Evolutionary conservation across 2,797 vertebrate genomes (phyloP), one percentile per base, ranked within the genome.

Genomic region (Pantherophis alleghaniensis): DNA sequence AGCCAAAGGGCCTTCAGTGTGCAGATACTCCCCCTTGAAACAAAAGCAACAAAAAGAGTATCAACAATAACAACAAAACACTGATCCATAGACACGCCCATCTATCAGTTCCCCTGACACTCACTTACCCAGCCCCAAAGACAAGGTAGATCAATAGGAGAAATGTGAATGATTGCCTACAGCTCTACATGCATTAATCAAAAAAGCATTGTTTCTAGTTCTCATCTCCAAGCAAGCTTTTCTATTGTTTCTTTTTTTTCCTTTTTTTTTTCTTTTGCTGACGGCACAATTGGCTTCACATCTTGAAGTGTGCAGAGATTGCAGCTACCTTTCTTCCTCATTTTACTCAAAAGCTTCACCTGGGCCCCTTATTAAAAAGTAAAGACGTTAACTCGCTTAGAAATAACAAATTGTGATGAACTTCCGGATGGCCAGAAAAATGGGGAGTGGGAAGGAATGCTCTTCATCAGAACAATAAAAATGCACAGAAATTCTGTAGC

Each of bases 161-260:
- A 83, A 92, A 51, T 56, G 1, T 14, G 83, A 61, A 60, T 13
- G 83, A 0, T 0, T 94, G 66, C 60, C 92, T 32, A 10, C 66
- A 92, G 91, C 59, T 0, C 42, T 92, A 74, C 26, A 42, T 12
- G 56, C 89, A 92, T 63, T 53, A 51, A 90, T 88, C 0, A 2
- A 22, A 53, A 18, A 4, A 51, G 5, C 16, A 87, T 53, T 92
- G 42, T 74, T 59, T 3, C 87, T 94, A 95, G 94, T 93, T 95
- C 74, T 59, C 51, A 28, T 32, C 42, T 55, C 61, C 51, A 32
- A 86, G 57, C 66, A 92, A 89, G 94, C 90, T 91, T 83, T 83
- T 83, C 37, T 11, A 42, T 47, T 47, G 12, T 83, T 83, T 79
- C 37, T 42, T 47, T 11, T 79, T 5, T 2, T 63, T 89, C 18